Evolutionary conservation across 2,888 invertebrate genomes (phyloP), one percentile per base, ranked within the genome.

Genomic region (Diaprepes abbreviatus): DNA sequence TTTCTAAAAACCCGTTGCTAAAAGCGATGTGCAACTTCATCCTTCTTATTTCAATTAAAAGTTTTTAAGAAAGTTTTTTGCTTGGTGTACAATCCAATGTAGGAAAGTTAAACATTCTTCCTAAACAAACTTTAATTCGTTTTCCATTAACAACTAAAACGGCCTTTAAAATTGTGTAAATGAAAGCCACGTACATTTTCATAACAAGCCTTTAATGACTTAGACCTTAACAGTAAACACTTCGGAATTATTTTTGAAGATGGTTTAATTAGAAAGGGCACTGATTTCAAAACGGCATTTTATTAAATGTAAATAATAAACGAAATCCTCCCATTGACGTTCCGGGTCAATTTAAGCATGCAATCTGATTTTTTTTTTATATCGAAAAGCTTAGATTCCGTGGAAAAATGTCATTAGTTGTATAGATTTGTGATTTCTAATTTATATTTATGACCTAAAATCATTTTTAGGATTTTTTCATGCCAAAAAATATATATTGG

Each of bases 31-130:
- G 36, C 36, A 36, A 36, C 36, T 36, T 36, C 36, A 36, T 36
- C 36, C 36, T 36, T 54, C 33, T 54, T 35, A 28, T 54, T 54
- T 54, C 54, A 54, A 54, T 54, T 54, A 57, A 57, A 57, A 57
- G 21, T 57, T 57, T 38, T 21, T n/a, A 57, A 38, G 57, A 35
- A 57, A 57, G 36, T 38, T 31, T 24, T 31, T 38, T 17, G 16
- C 54, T 14, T 2, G 12, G 54, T 12, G 16, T 19, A 19, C 54
- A 31, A 35, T 54, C 16, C 54, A 7, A 16, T 5, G 40, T 33
- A 52, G 33, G 14, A 31, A 52, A 52, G 52, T 52, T 31, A 52
- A 52, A 31, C 33, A 31, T 52, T 52, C 19, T 52, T 31, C 31
- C 14, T 24, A 52, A 17, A 52, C 24, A 12, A 55, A 55, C 21